phyloP scores from a whole-genome alignment of 2,888 invertebrate genomes.

The Cantharis flavilabris region DNA sequence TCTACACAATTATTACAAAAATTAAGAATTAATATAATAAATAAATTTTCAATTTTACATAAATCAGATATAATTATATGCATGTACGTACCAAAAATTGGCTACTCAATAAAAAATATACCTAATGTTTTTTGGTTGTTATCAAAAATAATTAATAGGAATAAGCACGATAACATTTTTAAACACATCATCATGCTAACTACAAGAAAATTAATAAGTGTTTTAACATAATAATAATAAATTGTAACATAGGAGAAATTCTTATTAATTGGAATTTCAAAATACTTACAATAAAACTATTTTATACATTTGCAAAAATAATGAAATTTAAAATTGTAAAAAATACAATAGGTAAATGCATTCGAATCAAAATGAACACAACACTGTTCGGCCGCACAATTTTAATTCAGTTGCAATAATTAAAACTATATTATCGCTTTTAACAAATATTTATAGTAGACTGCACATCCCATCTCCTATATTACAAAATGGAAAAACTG shows the following conservation, averaged over 20 bases:
- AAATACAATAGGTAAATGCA: not conserved
- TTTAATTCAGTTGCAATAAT: constrained; percentile 35
- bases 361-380: constrained; percentile 35
- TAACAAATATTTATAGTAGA: constrained; percentile 48
- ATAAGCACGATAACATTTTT: not conserved
- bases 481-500: constrained; percentile 50
- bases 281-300: not conserved
- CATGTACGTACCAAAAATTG: not conserved
- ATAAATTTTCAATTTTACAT: not conserved
- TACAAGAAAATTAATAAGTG: not conserved
- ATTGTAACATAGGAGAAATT: not conserved
- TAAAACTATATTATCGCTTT: constrained; percentile 47
- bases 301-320: not conserved
- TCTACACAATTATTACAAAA: not conserved
- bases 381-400: constrained; percentile 39
- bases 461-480: constrained; percentile 44
- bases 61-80: not conserved
- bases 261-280: not conserved
- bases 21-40: not conserved
- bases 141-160: not conserved
- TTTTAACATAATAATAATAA: not conserved
- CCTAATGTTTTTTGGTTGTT: not conserved
- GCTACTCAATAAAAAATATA: not conserved
- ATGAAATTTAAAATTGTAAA: not conserved
- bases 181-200: not conserved